Evolutionary conservation across 2,888 invertebrate genomes (phyloP), one percentile per base, ranked within the genome.

Genomic region (Sinohyriopsis cumingii): DNA sequence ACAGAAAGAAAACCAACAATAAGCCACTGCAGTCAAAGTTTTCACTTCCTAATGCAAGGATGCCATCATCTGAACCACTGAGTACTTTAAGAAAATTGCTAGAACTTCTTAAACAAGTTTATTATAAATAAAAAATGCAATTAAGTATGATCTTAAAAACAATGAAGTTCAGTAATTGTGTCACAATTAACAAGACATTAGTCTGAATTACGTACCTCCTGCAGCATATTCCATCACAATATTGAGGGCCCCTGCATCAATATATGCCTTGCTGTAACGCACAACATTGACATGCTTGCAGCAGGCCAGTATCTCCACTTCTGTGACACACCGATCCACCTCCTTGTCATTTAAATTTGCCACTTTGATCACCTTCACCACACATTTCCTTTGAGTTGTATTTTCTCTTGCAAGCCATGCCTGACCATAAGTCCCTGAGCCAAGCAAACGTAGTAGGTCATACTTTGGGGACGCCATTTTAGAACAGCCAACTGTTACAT

Each of bases 141-240:
- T 12, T 15, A 45, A 45, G 45, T 45, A 15, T 45, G 12, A 45
- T 45, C 15, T 3, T 1, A 45, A 45, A 45, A 45, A 12, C 12
- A 45, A 3, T 33, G 33, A 33, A 33, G 45, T 45, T 45, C 12
- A 45, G 45, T 45, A 45, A 12, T 1, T 6, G 2, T 45, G 15
- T 15, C 45, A 45, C 45, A 45, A 3, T 45, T 45, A 45, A 45
- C 45, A 15, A 12, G 15, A 45, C 18, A 18, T 62, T 62, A 33
- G 20, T 18, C 18, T 15, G 4, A 53, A 53, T 24, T 19, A 63
- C 69, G 65, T 79, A 88, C 89, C 89, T 68, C 81, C 80, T 53
- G 83, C 81, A 1, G 87, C 88, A 75, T 84, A 86, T 65, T 87
- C 86, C 88, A 88, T 88, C 12, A 82, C 81, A 33, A 88, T 87